Conservation (phyloP, 2,888 invertebrate genomes). For the Clusia tigrina region DNA sequence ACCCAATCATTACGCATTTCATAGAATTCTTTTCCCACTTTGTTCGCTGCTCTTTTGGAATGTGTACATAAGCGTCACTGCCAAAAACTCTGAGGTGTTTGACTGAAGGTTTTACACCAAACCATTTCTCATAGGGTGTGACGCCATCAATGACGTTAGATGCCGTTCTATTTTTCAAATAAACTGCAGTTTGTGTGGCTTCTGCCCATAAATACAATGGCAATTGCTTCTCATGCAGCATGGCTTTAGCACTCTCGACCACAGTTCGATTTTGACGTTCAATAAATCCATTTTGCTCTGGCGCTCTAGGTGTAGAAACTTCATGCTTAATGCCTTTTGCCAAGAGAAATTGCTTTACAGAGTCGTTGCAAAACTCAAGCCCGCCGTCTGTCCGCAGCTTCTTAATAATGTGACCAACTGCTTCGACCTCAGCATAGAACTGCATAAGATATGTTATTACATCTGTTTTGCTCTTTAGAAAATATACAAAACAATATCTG, state of each 20-base stretch:
- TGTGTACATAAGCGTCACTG: conserved; percentile 20
- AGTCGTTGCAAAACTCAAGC: conserved; percentile 25
- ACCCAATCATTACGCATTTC: conserved; percentile 24
- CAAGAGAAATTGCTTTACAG: conserved; percentile 14
- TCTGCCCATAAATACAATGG: conserved; percentile 51
- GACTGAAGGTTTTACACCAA: conserved; percentile 34
- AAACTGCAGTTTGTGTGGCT: conserved; percentile 50
- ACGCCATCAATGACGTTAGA: conserved; percentile 32
- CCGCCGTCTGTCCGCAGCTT: conserved; percentile 23
- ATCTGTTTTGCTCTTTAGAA: conserved; percentile 32
- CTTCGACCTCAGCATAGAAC: conserved; percentile 22
- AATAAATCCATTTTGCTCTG: conserved; percentile 25
- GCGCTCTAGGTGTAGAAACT: conserved; percentile 19
- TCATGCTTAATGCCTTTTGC: conserved; percentile 19
- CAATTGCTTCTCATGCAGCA: conserved; percentile 22
- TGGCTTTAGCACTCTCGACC: conserved; percentile 24
- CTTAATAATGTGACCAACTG: conserved; percentile 23
- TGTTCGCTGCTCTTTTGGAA: conserved; percentile 25
- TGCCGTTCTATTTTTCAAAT: conserved; percentile 49
- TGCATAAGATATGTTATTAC: conserved; percentile 17
- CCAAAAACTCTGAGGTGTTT: conserved; percentile 30
- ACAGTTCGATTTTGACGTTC: conserved; percentile 27
- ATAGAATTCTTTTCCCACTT: conserved; percentile 23
- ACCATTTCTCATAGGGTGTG: conserved; percentile 41
- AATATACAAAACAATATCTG: conserved; percentile 30